Percentiles rank a stretch among this genome's conserved stretches.
These are phyloP conservation scores for Euzetes globulus DNA, from an alignment of 2,888 invertebrate species.

Conservation along the genomic window DNA sequence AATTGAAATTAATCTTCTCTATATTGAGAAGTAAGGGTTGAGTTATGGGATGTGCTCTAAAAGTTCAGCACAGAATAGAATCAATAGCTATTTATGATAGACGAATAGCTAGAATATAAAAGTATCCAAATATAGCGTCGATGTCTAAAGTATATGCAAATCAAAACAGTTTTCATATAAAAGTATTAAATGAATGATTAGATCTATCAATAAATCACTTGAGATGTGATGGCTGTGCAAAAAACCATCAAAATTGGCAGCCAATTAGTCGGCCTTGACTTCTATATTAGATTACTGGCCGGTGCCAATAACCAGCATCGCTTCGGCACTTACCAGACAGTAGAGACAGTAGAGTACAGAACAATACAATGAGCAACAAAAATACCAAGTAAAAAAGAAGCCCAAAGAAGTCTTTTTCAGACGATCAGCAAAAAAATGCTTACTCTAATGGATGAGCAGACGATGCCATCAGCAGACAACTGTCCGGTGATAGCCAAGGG, in stretches of 20 bases:
- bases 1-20: too few species aligned
- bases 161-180: neutral
- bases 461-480: too few species aligned
- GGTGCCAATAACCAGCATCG: conserved; percentile 22
- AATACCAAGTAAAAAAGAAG: neutral
- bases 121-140: too few species aligned
- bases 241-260: neutral
- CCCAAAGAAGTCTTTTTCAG: neutral
- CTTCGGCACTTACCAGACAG: neutral
- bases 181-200: neutral
- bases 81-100: too few species aligned
- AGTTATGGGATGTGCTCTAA: too few species aligned
- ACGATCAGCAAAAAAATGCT: too few species aligned
- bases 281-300: conserved; percentile 12
- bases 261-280: conserved; percentile 13
- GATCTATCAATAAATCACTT: neutral
- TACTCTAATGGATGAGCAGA: too few species aligned
- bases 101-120: too few species aligned
- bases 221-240: neutral
- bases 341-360: neutral
- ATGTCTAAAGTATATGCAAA: too few species aligned
- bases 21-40: too few species aligned
- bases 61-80: too few species aligned
- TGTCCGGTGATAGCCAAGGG: too few species aligned
- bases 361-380: neutral